Conservation (phyloP, 2,888 invertebrate genomes). For the Gasteruption jaculator region DNA sequence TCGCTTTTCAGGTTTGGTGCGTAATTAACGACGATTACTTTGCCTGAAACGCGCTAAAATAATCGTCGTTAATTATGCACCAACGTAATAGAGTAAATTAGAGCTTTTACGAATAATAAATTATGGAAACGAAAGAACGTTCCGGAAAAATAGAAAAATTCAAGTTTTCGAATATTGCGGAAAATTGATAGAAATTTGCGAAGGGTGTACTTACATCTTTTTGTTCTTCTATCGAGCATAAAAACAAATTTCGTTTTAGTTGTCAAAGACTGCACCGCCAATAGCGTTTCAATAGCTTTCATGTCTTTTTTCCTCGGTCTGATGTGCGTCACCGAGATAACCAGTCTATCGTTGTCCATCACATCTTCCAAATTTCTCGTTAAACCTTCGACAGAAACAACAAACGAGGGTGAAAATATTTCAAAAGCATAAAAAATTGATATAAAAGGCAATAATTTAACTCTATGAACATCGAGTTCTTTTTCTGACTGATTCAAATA, state of each 20-base stretch:
- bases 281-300: conserved; percentile 53
- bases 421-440: not conserved
- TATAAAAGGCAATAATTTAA: too few species aligned
- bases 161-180: too few species aligned
- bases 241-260: conserved; percentile 56
- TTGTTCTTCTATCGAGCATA: conserved; percentile 56
- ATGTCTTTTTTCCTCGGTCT: conserved; percentile 53
- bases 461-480: not conserved
- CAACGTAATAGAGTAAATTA: too few species aligned
- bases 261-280: conserved; percentile 56
- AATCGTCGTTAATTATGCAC: too few species aligned
- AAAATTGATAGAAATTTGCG: too few species aligned
- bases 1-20: too few species aligned
- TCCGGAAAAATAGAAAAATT: too few species aligned
- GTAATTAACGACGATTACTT: too few species aligned
- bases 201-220: conserved; percentile 53
- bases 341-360: conserved; percentile 55
- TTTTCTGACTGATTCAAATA: not conserved
- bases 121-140: not conserved
- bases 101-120: too few species aligned
- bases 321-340: conserved; percentile 55
- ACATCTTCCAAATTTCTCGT: conserved; percentile 54
- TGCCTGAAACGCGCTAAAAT: too few species aligned
- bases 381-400: conserved; percentile 53
- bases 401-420: conserved; percentile 7